Evolutionary conservation across 2,113 vertebrate species (phyloP), one percentile per base, ranked within the genome.

Genomic region (Calypte anna): DNA sequence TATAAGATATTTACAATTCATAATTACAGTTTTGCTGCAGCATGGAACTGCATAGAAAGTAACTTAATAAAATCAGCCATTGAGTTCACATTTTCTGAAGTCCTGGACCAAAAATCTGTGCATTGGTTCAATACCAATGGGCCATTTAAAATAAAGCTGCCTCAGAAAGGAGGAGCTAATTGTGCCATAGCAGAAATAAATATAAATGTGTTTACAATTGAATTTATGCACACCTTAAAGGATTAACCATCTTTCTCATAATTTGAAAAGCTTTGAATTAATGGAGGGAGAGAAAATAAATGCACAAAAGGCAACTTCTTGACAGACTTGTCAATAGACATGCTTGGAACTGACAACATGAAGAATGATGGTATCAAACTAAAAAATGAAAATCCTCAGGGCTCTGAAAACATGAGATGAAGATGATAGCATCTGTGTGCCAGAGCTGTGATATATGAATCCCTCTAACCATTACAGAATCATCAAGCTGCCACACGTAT

Each of bases 241-340:
- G 54, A 85, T 67, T 83, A 93, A 91, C 92, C 23, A 81, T 69
- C 50, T 66, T 88, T 88, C 74, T 94, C 64, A 54, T 90, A 90
- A 90, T 91, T 90, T 90, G 33, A 81, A 96, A 93, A 82, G 53
- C 57, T 84, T 90, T 83, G 79, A 88, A 88, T 93, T 93, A 92
- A 87, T 57, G 24, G 88, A 61, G 36, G 80, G 82, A 92, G 62
- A 76, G 84, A 96, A 96, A 96, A 97, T 76, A 84, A 94, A 93
- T 92, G 83, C 54, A 86, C 40, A 50, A 74, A 90, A 95, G 51
- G 57, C 15, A 68, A 55, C 55, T 93, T 85, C 72, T 83, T 96
- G 94, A 86, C 86, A 93, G 82, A 43, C 66, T 90, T 96, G 95
- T 95, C 97, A 96, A 96, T 95, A 94, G 30, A 59, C 6, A 3